phyloP scores from a whole-genome alignment of 23 tunicate genomes.

The Trididemnum miniatum region DNA sequence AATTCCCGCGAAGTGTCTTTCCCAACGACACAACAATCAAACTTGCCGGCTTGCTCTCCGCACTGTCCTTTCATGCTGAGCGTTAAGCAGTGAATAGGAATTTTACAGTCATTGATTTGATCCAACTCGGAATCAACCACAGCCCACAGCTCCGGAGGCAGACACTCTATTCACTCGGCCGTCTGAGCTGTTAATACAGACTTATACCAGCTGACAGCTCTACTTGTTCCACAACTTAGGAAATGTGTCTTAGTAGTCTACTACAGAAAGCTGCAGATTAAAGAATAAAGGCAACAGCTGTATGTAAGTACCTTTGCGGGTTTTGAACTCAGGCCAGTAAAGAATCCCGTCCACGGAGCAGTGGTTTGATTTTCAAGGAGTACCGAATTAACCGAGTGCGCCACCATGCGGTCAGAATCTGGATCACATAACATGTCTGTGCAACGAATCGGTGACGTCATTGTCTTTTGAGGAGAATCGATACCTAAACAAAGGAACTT shows the following conservation, averaged over 20 bases:
- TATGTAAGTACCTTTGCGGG: slow-evolving; percentile 54
- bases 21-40: no score
- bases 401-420: slow-evolving; percentile 18
- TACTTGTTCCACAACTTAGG: no score
- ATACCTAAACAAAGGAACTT: no score
- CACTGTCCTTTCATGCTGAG: not conserved
- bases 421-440: slow-evolving; percentile 38
- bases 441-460: slow-evolving; percentile 25
- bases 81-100: not conserved
- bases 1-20: no score
- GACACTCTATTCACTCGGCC: not conserved
- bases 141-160: not conserved
- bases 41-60: not conserved
- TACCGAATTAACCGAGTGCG: slow-evolving; percentile 35
- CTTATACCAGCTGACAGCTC: no score
- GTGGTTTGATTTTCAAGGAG: slow-evolving; percentile 43
- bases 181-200: no score
- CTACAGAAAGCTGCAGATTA: no score
- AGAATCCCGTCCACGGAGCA: slow-evolving; percentile 76
- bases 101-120: not conserved
- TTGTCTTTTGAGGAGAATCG: slow-evolving; percentile 59
- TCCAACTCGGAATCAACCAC: not conserved
- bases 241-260: no score
- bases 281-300: no score
- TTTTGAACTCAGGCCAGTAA: slow-evolving; percentile 42